Evolutionary conservation across 1,140 invertebrate species (phyloP).

Genomic region (Lepidurus couesii): DNA sequence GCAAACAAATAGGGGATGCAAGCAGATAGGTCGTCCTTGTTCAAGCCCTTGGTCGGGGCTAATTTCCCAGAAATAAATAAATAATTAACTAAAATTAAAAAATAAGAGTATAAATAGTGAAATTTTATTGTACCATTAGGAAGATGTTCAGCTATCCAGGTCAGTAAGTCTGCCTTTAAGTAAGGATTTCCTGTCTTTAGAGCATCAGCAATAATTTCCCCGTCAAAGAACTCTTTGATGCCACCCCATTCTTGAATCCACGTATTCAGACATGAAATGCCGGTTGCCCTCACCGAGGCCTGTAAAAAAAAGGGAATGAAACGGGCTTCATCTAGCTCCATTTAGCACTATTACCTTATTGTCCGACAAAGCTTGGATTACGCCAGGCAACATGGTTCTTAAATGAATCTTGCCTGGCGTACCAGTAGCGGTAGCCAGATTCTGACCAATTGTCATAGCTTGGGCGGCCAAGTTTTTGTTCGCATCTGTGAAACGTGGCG

Average conservation of each 20-base stretch:
- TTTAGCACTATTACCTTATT: constrained; percentile 54
- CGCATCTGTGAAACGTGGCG: constrained; percentile 70
- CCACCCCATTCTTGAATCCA: constrained; percentile 71
- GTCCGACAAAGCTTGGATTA: constrained; percentile 67
- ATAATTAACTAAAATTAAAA: not conserved
- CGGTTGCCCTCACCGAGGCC: constrained; percentile 68
- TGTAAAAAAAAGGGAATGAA: constrained; percentile 44
- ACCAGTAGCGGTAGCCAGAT: constrained; percentile 72
- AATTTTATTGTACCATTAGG: constrained; percentile 55
- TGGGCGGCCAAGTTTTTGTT: constrained; percentile 85
- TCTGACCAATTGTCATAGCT: constrained; percentile 72
- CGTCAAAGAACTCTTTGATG: constrained; percentile 75
- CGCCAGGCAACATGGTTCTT: constrained; percentile 70
- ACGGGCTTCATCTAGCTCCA: not conserved
- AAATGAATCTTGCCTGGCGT: constrained; percentile 71
- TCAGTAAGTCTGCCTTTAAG: constrained; percentile 70
- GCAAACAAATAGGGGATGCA: constrained; percentile 74
- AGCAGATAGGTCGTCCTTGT: constrained; percentile 70
- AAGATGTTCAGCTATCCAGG: constrained; percentile 75
- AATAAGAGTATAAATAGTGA: not conserved
- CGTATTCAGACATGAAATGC: constrained; percentile 70
- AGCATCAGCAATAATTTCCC: constrained; percentile 80
- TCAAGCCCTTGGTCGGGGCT: constrained; percentile 39
- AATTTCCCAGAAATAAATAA: not conserved
- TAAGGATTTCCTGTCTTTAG: constrained; percentile 76